Evolutionary conservation across 2,113 vertebrate species (phyloP).

Genomic region (Mormoops blainvillei): DNA sequence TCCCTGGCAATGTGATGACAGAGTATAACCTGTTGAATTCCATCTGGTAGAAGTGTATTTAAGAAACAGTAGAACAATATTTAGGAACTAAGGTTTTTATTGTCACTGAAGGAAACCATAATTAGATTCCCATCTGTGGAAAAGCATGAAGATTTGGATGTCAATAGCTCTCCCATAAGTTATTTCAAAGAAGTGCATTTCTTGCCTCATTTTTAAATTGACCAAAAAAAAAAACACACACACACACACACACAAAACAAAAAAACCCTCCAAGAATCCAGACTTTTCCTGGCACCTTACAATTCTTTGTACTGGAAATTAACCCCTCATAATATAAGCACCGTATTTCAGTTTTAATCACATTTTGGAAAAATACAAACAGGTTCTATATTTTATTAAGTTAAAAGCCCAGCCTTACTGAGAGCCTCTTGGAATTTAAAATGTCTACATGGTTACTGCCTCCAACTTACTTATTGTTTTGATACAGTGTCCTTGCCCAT

Average conservation of each 20-base stretch:
- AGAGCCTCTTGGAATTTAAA: slow-evolving; percentile 1
- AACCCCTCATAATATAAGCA: neutral
- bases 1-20: neutral
- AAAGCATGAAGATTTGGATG: slow-evolving; percentile 43
- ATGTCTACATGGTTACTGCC: neutral
- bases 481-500: neutral
- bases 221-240: neutral
- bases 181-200: slow-evolving; percentile 26
- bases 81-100: slow-evolving; percentile 31
- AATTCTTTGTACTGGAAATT: neutral
- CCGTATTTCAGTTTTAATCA: neutral
- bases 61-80: slow-evolving; percentile 25
- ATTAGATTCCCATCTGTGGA: slow-evolving; percentile 42
- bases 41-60: slow-evolving; percentile 54
- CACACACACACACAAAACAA: too few relatives aligned
- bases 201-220: slow-evolving; percentile 23
- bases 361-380: slow-evolving; percentile 40
- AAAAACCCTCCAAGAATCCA: neutral
- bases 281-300: neutral
- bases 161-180: neutral
- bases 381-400: neutral
- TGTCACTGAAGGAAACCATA: neutral
- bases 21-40: slow-evolving; percentile 29
- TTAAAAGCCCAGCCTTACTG: neutral
- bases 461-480: neutral